These are phyloP conservation scores for Papilio dardanus DNA, from an alignment of 1,140 invertebrate species.

Conservation along the genomic window DNA sequence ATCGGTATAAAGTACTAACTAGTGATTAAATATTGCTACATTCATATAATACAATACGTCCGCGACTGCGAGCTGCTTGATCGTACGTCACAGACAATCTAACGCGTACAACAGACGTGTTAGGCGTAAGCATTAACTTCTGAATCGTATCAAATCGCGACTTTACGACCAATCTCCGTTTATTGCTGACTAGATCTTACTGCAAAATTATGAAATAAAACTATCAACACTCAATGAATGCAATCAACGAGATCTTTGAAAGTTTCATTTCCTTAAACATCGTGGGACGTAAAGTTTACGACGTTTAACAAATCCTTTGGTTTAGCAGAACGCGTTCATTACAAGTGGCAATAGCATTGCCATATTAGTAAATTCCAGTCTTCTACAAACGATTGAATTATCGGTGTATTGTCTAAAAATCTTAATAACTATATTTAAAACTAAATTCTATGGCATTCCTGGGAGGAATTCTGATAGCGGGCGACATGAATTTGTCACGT, in stretches of 20 bases:
- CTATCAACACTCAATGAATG: slow-evolving; percentile 28
- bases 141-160: slow-evolving; percentile 33
- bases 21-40: slow-evolving; percentile 49
- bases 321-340: slow-evolving; percentile 5
- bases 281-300: slow-evolving; percentile 17
- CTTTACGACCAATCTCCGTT: slow-evolving; percentile 50
- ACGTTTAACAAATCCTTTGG: slow-evolving; percentile 28
- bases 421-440: slow-evolving; percentile 61
- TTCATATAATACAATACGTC: slow-evolving; percentile 23
- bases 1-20: slow-evolving; percentile 51
- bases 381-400: slow-evolving; percentile 49
- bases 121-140: background rate
- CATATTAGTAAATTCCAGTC: slow-evolving; percentile 57
- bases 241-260: slow-evolving; percentile 21
- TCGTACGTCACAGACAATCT: slow-evolving; percentile 32
- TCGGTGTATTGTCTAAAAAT: slow-evolving; percentile 47
- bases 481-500: slow-evolving; percentile 60
- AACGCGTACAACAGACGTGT: background rate
- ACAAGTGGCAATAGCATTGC: background rate
- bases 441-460: slow-evolving; percentile 69
- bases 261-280: slow-evolving; percentile 21
- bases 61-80: slow-evolving; percentile 58
- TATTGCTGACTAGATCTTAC: slow-evolving; percentile 63
- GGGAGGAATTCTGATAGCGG: slow-evolving; percentile 65
- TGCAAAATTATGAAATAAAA: slow-evolving; percentile 43